Conservation (phyloP, 2,888 invertebrate species). For the Empis stercorea region DNA sequence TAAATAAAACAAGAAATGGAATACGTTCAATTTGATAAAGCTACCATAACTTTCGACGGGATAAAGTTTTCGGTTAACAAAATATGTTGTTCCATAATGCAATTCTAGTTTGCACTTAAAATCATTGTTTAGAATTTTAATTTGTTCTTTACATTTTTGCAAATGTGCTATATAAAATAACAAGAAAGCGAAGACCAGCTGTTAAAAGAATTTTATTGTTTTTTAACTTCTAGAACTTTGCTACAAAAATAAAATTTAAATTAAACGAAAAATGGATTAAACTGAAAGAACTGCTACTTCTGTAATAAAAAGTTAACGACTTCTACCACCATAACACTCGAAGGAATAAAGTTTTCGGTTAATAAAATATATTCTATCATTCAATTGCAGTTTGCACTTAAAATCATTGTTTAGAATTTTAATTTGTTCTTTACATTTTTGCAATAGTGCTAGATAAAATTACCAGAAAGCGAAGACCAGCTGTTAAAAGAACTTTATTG, state of each 20-base stretch:
- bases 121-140: conserved; percentile 8
- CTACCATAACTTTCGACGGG: too few species aligned
- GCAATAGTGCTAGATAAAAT: conserved; percentile 16
- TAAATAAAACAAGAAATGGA: too few species aligned
- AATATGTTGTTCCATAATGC: too few species aligned
- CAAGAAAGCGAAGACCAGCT: conserved; percentile 17
- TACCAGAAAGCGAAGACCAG: conserved; percentile 14
- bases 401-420: conserved; percentile 12
- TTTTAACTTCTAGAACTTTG: conserved; percentile 22
- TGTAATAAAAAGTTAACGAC: too few species aligned
- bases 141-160: conserved; percentile 13
- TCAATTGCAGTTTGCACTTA: conserved; percentile 8
- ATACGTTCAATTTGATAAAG: too few species aligned
- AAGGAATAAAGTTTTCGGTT: too few species aligned
- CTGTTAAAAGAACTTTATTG: conserved; percentile 12
- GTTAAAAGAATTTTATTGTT: conserved; percentile 16
- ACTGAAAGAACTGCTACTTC: too few species aligned
- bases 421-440: conserved; percentile 12
- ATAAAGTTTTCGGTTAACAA: too few species aligned
- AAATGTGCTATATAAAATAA: conserved; percentile 16
- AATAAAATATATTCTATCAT: not conserved
- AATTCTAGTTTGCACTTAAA: too few species aligned
- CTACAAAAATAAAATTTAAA: conserved; percentile 15
- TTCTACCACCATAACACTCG: too few species aligned
- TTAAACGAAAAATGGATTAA: too few species aligned